These are phyloP conservation scores for Carcina quercana DNA, from an alignment of 2,888 invertebrate species.

Conservation along the genomic window DNA sequence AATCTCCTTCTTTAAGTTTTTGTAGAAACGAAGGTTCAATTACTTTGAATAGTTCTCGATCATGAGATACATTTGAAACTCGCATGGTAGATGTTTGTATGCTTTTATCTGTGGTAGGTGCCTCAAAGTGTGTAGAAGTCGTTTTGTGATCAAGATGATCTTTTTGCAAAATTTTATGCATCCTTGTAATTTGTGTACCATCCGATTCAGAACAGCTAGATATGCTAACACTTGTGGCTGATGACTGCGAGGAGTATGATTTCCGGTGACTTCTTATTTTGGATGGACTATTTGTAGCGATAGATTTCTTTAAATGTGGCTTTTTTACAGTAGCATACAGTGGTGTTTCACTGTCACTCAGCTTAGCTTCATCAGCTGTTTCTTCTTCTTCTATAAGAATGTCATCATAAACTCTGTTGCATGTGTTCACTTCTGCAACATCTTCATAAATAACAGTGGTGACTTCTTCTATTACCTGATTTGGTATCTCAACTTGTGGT, in stretches of 20 bases:
- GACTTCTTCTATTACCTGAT: constrained; percentile 62
- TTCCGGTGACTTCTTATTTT: constrained; percentile 52
- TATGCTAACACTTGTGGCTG: constrained; percentile 68
- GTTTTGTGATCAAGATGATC: constrained; percentile 59
- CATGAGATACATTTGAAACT: constrained; percentile 41
- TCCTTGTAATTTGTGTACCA: constrained; percentile 66
- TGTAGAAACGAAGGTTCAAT: constrained; percentile 82
- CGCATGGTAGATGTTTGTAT: constrained; percentile 81
- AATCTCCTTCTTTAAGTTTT: constrained; percentile 78
- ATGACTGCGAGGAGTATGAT: constrained; percentile 65
- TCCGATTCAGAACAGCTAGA: constrained; percentile 73
- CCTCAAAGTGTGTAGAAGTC: constrained; percentile 68
- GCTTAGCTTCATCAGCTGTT: constrained; percentile 51
- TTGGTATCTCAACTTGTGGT: constrained; percentile 71
- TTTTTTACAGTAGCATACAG: constrained; percentile 68
- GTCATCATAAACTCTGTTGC: constrained; percentile 61
- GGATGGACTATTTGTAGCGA: constrained; percentile 67
- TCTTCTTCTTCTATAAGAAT: constrained; percentile 66
- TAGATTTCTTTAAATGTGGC: constrained; percentile 54
- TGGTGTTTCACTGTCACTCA: constrained; percentile 57
- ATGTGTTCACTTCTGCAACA: constrained; percentile 41
- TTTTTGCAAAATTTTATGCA: constrained; percentile 52
- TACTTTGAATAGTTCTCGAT: constrained; percentile 74
- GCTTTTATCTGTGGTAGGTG: constrained; percentile 79
- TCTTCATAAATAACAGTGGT: constrained; percentile 55